Evolutionary conservation across 2,113 vertebrate genomes (phyloP).

Genomic region (Stigmatopora nigra): DNA sequence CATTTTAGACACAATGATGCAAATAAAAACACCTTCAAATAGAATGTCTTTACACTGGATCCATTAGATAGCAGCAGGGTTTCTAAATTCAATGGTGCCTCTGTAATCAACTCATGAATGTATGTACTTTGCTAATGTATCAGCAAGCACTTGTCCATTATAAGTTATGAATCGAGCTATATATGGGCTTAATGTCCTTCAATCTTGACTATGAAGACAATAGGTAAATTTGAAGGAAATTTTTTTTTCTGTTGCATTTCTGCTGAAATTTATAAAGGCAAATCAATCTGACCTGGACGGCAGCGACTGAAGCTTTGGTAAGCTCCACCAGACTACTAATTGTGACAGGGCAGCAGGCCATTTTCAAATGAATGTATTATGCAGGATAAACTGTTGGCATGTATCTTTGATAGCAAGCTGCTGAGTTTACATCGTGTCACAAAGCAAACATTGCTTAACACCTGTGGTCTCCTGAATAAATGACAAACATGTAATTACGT

Average conservation of each 20-base stretch:
- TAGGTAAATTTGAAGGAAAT: no score
- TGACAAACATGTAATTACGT: background rate
- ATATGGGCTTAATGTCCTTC: background rate
- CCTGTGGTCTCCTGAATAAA: slow-evolving; percentile 3
- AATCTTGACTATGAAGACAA: background rate
- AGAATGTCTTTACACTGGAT: background rate
- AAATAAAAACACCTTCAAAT: background rate
- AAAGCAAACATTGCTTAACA: slow-evolving; percentile 5
- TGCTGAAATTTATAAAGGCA: background rate
- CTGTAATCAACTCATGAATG: background rate
- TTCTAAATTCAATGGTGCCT: background rate
- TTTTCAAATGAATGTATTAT: slow-evolving; percentile 17
- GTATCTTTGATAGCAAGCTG: slow-evolving; percentile 7
- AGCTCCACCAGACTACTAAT: slow-evolving; percentile 4
- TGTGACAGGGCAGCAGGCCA: background rate
- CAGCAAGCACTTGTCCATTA: background rate
- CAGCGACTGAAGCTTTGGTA: slow-evolving; percentile 2
- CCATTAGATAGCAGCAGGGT: background rate
- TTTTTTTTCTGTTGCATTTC: background rate
- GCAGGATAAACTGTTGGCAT: slow-evolving; percentile 21
- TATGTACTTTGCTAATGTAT: background rate
- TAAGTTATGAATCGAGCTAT: background rate
- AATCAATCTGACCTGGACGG: background rate
- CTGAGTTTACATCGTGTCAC: slow-evolving; percentile 5
- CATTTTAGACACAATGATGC: background rate